Evolutionary conservation across 1,140 invertebrate species (phyloP).

Genomic region (Meloidogyne exigua): DNA sequence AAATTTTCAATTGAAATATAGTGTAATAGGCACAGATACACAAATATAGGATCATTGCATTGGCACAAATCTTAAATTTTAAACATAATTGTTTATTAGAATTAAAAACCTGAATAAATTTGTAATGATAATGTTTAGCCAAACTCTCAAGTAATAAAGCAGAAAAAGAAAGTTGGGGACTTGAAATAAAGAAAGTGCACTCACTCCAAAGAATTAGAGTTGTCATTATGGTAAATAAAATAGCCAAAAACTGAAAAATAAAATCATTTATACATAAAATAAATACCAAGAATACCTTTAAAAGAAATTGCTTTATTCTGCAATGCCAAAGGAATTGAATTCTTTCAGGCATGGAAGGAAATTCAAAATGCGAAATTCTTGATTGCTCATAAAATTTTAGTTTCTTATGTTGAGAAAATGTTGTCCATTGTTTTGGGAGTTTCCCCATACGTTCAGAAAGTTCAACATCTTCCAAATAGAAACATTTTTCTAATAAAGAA

Average conservation of each 20-base stretch:
- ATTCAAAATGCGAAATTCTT: not conserved
- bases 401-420: not conserved
- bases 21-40: slow-evolving; percentile 97
- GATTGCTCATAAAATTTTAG: not conserved
- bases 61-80: slow-evolving; percentile 75
- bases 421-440: slow-evolving; percentile 36
- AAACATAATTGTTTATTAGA: slow-evolving; percentile 15
- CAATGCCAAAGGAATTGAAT: slow-evolving; percentile 47
- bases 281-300: slow-evolving; percentile 7
- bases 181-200: slow-evolving; percentile 89
- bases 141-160: slow-evolving; percentile 83
- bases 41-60: slow-evolving; percentile 84
- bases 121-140: slow-evolving; percentile 81
- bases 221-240: slow-evolving; percentile 78
- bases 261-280: not conserved
- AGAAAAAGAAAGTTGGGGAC: slow-evolving; percentile 87
- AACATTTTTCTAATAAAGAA: slow-evolving; percentile 75
- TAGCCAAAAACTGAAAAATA: slow-evolving; percentile 71
- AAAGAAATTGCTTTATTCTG: slow-evolving; percentile 39
- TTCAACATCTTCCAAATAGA: slow-evolving; percentile 79
- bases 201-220: slow-evolving; percentile 92
- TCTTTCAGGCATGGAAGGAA: not conserved
- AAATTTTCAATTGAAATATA: slow-evolving; percentile 87
- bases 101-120: slow-evolving; percentile 81
- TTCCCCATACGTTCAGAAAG: slow-evolving; percentile 42